Evolutionary conservation across 2,113 vertebrate species (phyloP), one percentile per base, ranked within the genome.

Genomic region (Procavia capensis): DNA sequence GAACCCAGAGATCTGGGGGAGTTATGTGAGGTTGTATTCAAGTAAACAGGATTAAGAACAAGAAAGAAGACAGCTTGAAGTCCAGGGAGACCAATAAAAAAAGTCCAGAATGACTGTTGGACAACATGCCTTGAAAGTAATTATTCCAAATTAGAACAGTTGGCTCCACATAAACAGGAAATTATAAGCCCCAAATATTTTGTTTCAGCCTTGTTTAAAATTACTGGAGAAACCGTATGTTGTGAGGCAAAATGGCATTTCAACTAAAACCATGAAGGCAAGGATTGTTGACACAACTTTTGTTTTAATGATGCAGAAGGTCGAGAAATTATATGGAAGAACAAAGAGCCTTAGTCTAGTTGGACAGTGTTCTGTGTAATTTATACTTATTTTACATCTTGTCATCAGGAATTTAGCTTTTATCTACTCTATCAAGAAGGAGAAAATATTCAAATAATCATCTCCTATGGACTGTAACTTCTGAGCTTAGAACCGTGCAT

Each of bases 131-230:
- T 96, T 87, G 82, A 88, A 87, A 92, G 96, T 79, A 85, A 66
- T 78, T 85, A 83, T 82, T 95, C 75, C 74, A 94, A 92, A 92
- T 91, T 88, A 90, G 74, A 97, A 88, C 68, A 96, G 91, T 95
- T 97, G 96, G 85, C 75, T 85, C 93, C 88, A 97, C 88, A 94
- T 96, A 97, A 97, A 96, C 94, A 97, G 96, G 95, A 97, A 96
- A 92, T 92, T 96, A 92, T 88, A 96, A 97, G 83, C 63, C 63
- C 97, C 93, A 97, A 97, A 97, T 97, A 97, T 97, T 97, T 97
- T 94, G 78, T 95, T 95, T 96, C 47, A 82, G 84, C 47, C 88
- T 97, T 97, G 93, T 95, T 97, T 97, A 97, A 97, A 97, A 97
- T 92, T 92, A 88, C 89, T 10, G 9, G 79, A 86, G 47, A 92